Percentiles rank a stretch among this genome's conserved stretches.
phyloP scores from a whole-genome alignment of 2,888 invertebrate genomes.

The Bedellia somnulentella region DNA sequence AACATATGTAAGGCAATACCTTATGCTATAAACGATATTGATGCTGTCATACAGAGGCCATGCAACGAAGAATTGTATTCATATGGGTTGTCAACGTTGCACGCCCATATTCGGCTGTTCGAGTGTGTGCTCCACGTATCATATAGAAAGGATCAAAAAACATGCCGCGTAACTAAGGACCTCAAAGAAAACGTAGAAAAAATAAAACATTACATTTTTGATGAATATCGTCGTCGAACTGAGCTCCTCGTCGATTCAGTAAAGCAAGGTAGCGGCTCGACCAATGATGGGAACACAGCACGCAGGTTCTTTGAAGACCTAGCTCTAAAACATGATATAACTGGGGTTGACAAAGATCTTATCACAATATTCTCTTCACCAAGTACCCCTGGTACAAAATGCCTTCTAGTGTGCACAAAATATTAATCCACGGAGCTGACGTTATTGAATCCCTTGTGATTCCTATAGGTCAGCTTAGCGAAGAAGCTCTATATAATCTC shows the following conservation, averaged over 20 bases:
- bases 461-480: conserved; percentile 9
- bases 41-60: too few species aligned
- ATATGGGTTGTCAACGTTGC: too few species aligned
- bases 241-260: background rate
- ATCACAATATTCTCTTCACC: too few species aligned
- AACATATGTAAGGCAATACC: conserved; percentile 1
- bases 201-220: too few species aligned
- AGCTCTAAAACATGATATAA: conserved; percentile 1
- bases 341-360: conserved; percentile 1
- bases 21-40: background rate
- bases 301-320: background rate
- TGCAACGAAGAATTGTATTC: too few species aligned
- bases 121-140: background rate
- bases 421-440: conserved; percentile 9
- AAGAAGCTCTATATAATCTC: too few species aligned
- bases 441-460: conserved; percentile 9
- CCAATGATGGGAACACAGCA: background rate
- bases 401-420: conserved; percentile 8
- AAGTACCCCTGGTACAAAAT: conserved; percentile 10
- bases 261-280: conserved; percentile 1
- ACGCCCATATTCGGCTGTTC: too few species aligned
- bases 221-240: too few species aligned
- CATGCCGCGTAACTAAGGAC: background rate
- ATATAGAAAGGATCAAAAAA: background rate
- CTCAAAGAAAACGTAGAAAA: background rate